Conservation (phyloP, 2,888 invertebrate genomes). For the Luperina nickerlii region DNA sequence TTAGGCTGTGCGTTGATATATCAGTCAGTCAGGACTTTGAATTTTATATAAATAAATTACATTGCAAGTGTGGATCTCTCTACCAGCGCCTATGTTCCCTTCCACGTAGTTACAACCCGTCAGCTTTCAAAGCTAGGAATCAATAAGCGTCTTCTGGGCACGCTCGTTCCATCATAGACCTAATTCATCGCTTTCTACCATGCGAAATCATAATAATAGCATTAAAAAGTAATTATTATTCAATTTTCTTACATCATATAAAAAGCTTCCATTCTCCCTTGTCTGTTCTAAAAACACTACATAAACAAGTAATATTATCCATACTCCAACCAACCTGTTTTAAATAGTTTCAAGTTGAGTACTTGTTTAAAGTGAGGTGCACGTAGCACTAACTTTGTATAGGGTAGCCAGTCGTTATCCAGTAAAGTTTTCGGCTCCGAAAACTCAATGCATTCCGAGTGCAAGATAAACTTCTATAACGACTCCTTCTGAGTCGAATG, state of each 20-base stretch:
- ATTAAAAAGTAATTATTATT: background rate
- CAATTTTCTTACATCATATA: too few species aligned
- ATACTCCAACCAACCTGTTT: constrained; percentile 45
- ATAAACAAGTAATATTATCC: constrained; percentile 31
- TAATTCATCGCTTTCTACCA: too few species aligned
- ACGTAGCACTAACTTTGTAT: constrained; percentile 45
- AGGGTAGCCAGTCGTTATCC: constrained; percentile 55
- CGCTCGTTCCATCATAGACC: too few species aligned
- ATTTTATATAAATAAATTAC: too few species aligned
- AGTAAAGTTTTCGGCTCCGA: constrained; percentile 60
- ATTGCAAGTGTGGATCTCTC: too few species aligned
- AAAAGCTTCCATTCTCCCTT: background rate
- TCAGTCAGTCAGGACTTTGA: too few species aligned
- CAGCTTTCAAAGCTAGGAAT: too few species aligned
- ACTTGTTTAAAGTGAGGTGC: constrained; percentile 51
- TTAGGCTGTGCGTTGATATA: too few species aligned
- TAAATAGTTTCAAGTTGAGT: constrained; percentile 55
- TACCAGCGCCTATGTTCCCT: too few species aligned
- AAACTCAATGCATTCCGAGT: constrained; percentile 62
- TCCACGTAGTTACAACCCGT: too few species aligned
- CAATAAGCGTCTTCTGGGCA: too few species aligned
- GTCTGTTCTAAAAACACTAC: background rate
- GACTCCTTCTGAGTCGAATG: constrained; percentile 50
- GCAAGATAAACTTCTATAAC: constrained; percentile 63
- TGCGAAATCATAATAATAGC: background rate